Conservation (phyloP, 37 sponge, comb jelly and placozoan species). For the Halisarca cf. caerulea region DNA sequence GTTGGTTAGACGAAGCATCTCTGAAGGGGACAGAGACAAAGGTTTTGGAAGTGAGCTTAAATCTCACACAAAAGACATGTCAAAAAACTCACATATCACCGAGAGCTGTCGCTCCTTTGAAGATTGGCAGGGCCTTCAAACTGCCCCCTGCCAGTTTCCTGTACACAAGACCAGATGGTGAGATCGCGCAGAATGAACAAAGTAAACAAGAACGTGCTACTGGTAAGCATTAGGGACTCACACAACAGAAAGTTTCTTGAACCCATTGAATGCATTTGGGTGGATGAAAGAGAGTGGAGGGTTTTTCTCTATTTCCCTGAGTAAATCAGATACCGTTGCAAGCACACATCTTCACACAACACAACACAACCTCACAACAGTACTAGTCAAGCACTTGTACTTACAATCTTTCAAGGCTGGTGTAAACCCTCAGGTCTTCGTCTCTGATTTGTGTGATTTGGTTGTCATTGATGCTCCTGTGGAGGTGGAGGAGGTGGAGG, state of each 20-base stretch:
- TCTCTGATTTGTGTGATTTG: background rate
- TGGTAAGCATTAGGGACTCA: background rate
- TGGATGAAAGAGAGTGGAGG: background rate
- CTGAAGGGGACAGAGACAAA: too few relatives aligned
- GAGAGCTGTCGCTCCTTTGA: background rate
- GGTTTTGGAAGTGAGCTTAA: too few relatives aligned
- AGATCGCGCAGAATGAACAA: too few relatives aligned
- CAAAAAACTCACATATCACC: too few relatives aligned
- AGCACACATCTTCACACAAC: too few relatives aligned
- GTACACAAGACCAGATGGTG: too few relatives aligned
- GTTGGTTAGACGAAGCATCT: too few relatives aligned
- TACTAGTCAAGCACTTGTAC: too few relatives aligned
- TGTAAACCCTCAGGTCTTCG: background rate
- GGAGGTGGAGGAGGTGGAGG: background rate
- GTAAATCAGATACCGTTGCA: background rate
- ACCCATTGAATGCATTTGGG: slow-evolving; percentile 2
- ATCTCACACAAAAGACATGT: too few relatives aligned
- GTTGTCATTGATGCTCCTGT: background rate
- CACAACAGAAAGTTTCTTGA: slow-evolving; percentile 11
- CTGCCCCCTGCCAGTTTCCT: too few relatives aligned
- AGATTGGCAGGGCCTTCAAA: background rate
- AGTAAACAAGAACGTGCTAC: too few relatives aligned
- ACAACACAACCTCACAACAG: too few relatives aligned
- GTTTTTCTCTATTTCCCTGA: background rate
- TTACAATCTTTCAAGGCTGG: background rate